Percentiles rank a stretch among this genome's conserved stretches.
These are phyloP conservation scores for Exaiptasia diaphana DNA, from an alignment of 64 coral and sea anemone genomes.

Conservation along the genomic window DNA sequence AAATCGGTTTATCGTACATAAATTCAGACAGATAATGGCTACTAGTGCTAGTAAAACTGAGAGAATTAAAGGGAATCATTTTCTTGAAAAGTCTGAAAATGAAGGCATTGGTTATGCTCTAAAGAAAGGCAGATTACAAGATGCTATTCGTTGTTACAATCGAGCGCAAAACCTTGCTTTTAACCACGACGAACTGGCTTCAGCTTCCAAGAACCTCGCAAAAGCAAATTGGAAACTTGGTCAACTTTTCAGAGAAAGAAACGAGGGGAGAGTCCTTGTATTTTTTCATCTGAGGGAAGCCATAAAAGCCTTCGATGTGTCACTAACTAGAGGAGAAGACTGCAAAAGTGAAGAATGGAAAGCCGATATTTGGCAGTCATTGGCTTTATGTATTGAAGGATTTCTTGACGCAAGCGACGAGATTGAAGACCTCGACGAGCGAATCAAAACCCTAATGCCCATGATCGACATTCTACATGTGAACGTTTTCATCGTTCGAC, in stretches of 20 bases:
- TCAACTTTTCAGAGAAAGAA: neutral
- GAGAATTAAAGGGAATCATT: constrained; percentile 26
- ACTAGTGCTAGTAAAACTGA: neutral
- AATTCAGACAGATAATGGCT: no score
- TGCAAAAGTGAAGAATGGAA: constrained; percentile 52
- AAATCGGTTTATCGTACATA: no score
- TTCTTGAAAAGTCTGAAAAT: neutral
- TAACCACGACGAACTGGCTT: neutral
- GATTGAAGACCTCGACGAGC: constrained; percentile 26
- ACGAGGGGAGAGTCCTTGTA: constrained; percentile 7
- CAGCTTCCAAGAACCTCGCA: constrained; percentile 62
- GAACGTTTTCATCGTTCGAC: neutral
- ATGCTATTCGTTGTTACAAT: constrained; percentile 43
- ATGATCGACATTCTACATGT: neutral
- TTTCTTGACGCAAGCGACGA: neutral
- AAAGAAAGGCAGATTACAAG: constrained; percentile 6
- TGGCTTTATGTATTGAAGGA: constrained; percentile 56
- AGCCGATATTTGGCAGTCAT: constrained; percentile 8
- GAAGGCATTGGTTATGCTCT: neutral
- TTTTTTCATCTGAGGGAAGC: constrained; percentile 58
- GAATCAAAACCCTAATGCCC: constrained; percentile 10
- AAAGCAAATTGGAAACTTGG: constrained; percentile 66
- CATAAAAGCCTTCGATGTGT: constrained; percentile 8
- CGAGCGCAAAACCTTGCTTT: constrained; percentile 51
- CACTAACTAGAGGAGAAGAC: constrained; percentile 17